Base-by-base conservation (phyloP, 2,797 vertebrate species). In the Microchirus variegatus region DNA sequence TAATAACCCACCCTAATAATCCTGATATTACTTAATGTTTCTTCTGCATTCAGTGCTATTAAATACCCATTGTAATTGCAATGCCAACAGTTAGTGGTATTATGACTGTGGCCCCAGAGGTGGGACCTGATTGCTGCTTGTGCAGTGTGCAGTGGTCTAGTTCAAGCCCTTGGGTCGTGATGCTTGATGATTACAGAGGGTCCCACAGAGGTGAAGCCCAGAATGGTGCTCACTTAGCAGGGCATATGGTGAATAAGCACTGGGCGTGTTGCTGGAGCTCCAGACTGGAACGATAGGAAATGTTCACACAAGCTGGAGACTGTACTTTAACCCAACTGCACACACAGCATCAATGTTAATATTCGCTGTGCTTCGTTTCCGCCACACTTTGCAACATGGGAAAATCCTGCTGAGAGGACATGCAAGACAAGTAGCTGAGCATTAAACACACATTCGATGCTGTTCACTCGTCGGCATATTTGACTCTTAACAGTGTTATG, bases 1-100 rank as follows among this genome's bases (percentile, higher is more conserved):
- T 91, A 90, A 91, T 89, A 90, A 89, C 83, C 85, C 83, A 85
- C 73, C 89, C 85, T 91, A 91, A 91, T 91, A 86, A 90, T 84
- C 73, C 78, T 53, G 58, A 77, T 76, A 80, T 89, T 86, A 72
- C 81, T 80, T 87, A 85, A 91, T 80, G 84, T 79, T 69, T 82
- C n/a, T 59, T 84, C 67, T 84, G 64, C 53, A 17, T 63, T 79
- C 52, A 31, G 35, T 78, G 75, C 77, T 73, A 87, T 84, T 90
- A 91, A 89, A 87, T 70, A 59, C 60, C 73, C 79, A 89, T 87
- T 85, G 31, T 31, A 59, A 68, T 86, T 85, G 74, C 77, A 78
- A 75, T 70, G 76, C 76, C 67, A 80, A 82, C 84, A 84, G 84
- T 82, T 67, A 72, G 71, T 18, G 53, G 73, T 49, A 55, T 83